phyloP scores from a whole-genome alignment of 2,888 invertebrate species.

The Ptychoptera contaminata region DNA sequence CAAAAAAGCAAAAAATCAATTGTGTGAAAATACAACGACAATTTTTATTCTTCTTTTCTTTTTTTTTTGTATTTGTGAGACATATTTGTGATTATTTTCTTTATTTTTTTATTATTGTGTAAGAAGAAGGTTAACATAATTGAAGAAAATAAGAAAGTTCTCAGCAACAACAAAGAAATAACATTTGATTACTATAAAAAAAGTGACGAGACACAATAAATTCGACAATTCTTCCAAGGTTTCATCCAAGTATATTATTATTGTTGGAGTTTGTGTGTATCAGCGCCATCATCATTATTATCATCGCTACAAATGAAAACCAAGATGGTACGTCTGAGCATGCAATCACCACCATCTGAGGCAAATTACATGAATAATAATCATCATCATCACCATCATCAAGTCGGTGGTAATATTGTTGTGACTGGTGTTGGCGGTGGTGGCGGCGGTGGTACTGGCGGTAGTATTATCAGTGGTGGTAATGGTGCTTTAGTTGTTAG shows the following conservation, averaged over 20 bases:
- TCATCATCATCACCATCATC: constrained; percentile 15
- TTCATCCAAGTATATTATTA: neutral
- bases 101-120: neutral
- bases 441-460: constrained; percentile 7
- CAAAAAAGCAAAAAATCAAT: neutral
- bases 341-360: constrained; percentile 17
- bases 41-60: too few relatives aligned
- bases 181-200: neutral
- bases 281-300: too few relatives aligned
- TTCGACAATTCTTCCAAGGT: neutral
- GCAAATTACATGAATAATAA: constrained; percentile 2
- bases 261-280: neutral
- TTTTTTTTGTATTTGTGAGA: too few relatives aligned
- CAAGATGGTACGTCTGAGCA: constrained; percentile 28
- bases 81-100: too few relatives aligned
- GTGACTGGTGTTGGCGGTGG: constrained; percentile 16
- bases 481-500: neutral
- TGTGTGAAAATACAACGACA: neutral
- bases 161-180: neutral
- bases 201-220: neutral
- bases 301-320: constrained; percentile 1
- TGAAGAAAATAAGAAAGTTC: neutral
- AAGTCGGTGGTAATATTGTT: constrained; percentile 5
- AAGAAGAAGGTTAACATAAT: neutral
- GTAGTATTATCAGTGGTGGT: constrained; percentile 10